Conservation (phyloP, 2,113 vertebrate species). For the Podarcis muralis region DNA sequence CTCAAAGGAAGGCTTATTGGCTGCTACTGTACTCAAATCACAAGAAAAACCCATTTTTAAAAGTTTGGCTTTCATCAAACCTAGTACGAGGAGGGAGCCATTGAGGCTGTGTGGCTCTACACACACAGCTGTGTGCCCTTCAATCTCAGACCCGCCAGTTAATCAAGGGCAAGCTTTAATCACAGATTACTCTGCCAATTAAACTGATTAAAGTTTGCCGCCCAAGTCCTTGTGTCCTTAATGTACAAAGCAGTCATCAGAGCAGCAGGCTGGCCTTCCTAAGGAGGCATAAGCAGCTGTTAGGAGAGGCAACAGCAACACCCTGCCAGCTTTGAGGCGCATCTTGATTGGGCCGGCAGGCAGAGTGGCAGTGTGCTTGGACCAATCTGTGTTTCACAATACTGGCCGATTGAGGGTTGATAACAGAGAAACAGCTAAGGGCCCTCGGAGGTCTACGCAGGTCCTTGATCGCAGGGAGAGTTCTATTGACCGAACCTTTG, state of each 20-base stretch:
- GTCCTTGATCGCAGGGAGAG: no score
- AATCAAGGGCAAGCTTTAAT: conserved; percentile 29
- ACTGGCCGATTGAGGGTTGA: no score
- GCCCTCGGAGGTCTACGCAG: no score
- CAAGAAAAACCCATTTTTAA: background rate
- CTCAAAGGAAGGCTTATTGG: background rate
- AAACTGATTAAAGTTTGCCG: conserved; percentile 17
- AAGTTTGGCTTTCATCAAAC: background rate
- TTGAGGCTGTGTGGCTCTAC: no score
- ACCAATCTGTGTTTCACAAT: background rate
- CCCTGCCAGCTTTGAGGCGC: background rate
- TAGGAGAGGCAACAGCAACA: background rate
- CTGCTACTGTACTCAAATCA: background rate
- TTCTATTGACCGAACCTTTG: no score
- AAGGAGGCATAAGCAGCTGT: background rate
- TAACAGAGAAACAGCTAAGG: no score
- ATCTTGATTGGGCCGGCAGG: background rate
- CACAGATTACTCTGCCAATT: conserved; percentile 17
- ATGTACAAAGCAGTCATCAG: background rate
- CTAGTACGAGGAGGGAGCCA: background rate
- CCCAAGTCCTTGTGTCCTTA: background rate
- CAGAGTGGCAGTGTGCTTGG: background rate
- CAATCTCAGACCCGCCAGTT: background rate
- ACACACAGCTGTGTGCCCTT: background rate
- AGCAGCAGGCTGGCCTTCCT: background rate